Base-by-base conservation (phyloP, 2,888 invertebrate species). In the Synanthedon tipuliformis region DNA sequence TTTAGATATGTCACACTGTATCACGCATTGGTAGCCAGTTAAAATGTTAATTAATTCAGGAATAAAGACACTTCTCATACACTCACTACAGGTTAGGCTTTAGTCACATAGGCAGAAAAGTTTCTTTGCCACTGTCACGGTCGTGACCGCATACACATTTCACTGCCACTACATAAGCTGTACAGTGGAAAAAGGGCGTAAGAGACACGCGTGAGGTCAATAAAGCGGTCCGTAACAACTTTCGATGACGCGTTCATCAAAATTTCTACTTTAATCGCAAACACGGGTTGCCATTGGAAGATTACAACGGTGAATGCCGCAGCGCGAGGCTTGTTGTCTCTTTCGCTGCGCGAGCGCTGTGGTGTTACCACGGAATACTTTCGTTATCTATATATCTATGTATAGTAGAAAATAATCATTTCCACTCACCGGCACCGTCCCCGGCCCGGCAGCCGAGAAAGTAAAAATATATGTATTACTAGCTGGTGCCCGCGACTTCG, bases 251-350 rank as follows among this genome's bases (percentile, higher is more conserved):
- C 57, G 56, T 34, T 61, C 61, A 16, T 45, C 49, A 49, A 59
- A 63, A 62, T 64, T 65, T 64, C 67, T 58, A n/a, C 13, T 49
- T 34, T 49, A 23, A 16, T 16, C 15, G 27, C 50, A 34, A 34
- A 50, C 56, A 58, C 65, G 69, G 64, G 71, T 65, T 66, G 65
- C 61, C 68, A 53, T 62, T 58, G 54, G 57, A 71, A 66, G 65
- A 65, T 69, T 67, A 68, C 67, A 60, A 64, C 63, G 65, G 75
- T 69, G 78, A 78, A 76, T 75, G 76, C 65, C 61, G 65, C 57
- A 61, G 61, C 57, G 59, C 13, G 2, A 12, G 45, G 45, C 12
- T 57, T 56, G 13, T 63, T 68, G 71, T 74, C 65, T 71, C 66
- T 62, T 64, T 65, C 60, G 45, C 51, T 55, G 69, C 73, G 73